Conservation (phyloP, 1,140 invertebrate species). For the Myzus persicae region DNA sequence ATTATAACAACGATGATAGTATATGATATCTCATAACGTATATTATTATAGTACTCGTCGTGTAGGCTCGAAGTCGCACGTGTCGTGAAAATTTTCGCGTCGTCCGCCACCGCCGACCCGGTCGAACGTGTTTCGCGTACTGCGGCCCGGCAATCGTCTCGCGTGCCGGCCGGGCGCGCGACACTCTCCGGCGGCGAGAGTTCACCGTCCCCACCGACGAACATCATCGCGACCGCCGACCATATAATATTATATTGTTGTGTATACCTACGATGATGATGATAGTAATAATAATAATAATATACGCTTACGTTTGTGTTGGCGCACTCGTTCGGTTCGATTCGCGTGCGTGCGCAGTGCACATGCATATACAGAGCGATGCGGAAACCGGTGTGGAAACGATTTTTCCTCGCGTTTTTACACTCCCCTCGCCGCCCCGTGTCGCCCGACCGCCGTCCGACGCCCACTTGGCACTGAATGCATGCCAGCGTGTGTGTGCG, state of each 20-base stretch:
- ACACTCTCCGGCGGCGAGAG: conserved; percentile 43
- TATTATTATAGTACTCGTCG: background rate
- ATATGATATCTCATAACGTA: background rate
- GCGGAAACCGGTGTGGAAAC: conserved; percentile 26
- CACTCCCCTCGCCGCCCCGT: background rate
- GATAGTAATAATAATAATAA: background rate
- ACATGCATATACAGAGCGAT: background rate
- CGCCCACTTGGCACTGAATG: conserved; percentile 20
- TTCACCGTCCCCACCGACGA: conserved; percentile 55
- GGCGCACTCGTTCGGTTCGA: background rate
- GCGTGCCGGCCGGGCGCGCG: conserved; percentile 13
- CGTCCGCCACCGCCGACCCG: conserved; percentile 38
- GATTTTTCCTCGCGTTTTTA: conserved; percentile 3
- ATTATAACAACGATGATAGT: background rate
- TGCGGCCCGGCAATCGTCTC: background rate
- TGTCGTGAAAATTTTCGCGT: background rate
- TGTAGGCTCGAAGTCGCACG: conserved; percentile 23
- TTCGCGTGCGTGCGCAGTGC: background rate
- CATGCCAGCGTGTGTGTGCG: background rate
- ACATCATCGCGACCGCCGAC: background rate
- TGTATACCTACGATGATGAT: background rate
- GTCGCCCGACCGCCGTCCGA: background rate
- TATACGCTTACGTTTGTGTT: background rate
- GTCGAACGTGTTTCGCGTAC: conserved; percentile 55
- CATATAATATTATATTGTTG: background rate